These are phyloP conservation scores for Entelurus aequoreus DNA, from an alignment of 2,113 vertebrate genomes.

Conservation along the genomic window DNA sequence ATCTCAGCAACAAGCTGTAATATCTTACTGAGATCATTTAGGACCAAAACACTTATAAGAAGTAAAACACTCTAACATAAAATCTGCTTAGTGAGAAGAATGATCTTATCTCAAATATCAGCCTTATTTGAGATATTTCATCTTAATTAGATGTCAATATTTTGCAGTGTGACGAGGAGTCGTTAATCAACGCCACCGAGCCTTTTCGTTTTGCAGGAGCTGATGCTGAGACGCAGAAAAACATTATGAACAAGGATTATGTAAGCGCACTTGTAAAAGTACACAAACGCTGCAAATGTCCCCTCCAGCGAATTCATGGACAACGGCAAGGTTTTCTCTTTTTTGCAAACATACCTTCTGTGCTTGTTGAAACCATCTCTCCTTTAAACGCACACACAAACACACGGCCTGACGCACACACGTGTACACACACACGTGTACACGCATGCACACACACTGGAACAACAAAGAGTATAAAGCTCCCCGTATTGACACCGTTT, in stretches of 20 bases:
- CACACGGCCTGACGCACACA: no score
- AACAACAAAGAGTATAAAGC: constrained; percentile 39
- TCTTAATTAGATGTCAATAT: no score
- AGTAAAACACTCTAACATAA: no score
- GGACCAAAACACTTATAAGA: no score
- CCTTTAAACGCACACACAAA: neutral
- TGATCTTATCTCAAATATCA: no score
- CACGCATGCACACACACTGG: constrained; percentile 5
- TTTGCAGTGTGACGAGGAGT: neutral
- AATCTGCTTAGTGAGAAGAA: no score
- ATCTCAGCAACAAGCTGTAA: no score
- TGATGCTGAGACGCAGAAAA: constrained; percentile 8
- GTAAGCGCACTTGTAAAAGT: neutral
- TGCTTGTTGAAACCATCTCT: constrained; percentile 18
- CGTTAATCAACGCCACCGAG: constrained; percentile 19
- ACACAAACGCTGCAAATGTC: neutral
- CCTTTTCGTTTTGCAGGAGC: constrained; percentile 31
- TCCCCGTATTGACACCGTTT: constrained; percentile 47
- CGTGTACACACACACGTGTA: neutral
- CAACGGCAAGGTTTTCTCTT: constrained; percentile 5
- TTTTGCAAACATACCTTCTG: neutral
- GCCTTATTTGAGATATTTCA: no score
- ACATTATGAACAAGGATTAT: neutral
- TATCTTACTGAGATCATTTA: no score
- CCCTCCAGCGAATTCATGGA: constrained; percentile 3